Conservation (phyloP, 2,113 vertebrate genomes). For the Thymallus thymallus region DNA sequence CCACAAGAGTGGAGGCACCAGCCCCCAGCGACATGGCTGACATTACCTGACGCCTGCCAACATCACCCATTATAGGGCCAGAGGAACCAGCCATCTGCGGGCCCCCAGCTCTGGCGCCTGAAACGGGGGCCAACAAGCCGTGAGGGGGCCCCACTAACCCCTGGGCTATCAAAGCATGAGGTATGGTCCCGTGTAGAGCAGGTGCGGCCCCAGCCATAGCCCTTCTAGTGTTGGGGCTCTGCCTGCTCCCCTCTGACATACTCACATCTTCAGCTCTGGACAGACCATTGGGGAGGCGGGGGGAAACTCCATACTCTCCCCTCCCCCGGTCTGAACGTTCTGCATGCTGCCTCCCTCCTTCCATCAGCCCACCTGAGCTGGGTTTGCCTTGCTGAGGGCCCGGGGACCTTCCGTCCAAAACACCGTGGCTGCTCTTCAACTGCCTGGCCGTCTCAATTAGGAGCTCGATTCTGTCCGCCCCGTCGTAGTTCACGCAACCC, state of each 20-base stretch:
- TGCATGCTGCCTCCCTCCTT: constrained; percentile 67
- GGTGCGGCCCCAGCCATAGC: constrained; percentile 77
- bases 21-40: constrained; percentile 57
- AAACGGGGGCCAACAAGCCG: constrained; percentile 63
- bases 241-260: constrained; percentile 76
- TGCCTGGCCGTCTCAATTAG: constrained; percentile 86
- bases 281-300: constrained; percentile 82
- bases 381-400: constrained; percentile 80
- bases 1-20: constrained; percentile 66
- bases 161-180: constrained; percentile 79
- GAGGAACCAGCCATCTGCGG: constrained; percentile 66
- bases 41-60: constrained; percentile 67
- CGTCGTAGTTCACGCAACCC: constrained; percentile 91
- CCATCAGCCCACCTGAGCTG: constrained; percentile 62
- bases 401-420: constrained; percentile 84
- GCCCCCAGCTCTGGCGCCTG: constrained; percentile 64
- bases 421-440: constrained; percentile 84
- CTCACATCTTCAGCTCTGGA: constrained; percentile 73
- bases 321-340: constrained; percentile 72
- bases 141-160: constrained; percentile 75
- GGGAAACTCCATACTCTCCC: constrained; percentile 76
- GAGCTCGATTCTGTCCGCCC: constrained; percentile 85
- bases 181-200: constrained; percentile 58
- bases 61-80: constrained; percentile 70
- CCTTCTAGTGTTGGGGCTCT: constrained; percentile 81